These are phyloP conservation scores for Geotrypetes seraphini DNA, from an alignment of 2,797 vertebrate species.

Conservation along the genomic window DNA sequence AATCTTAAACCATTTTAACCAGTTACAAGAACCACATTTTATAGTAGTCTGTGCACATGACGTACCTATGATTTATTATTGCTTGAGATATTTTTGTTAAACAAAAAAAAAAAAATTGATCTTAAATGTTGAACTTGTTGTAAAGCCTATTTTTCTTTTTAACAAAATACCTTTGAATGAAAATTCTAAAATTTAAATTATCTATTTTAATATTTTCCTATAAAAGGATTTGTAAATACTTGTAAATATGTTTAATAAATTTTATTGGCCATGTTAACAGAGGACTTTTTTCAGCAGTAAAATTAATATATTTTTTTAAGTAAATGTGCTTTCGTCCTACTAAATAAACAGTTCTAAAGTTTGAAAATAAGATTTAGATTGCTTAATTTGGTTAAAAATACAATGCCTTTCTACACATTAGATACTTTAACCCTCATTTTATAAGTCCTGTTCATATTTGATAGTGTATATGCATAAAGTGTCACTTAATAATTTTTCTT, in stretches of 20 bases:
- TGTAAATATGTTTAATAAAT: constrained; percentile 99
- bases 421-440: too few relatives aligned
- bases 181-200: constrained; percentile 92
- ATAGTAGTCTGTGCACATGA: constrained; percentile 52
- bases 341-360: too few relatives aligned
- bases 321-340: too few relatives aligned
- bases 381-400: too few relatives aligned
- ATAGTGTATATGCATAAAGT: too few relatives aligned
- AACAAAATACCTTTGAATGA: constrained; percentile 92
- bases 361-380: too few relatives aligned
- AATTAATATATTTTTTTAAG: too few relatives aligned
- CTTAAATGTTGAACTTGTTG: constrained; percentile 69
- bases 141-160: constrained; percentile 84
- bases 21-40: constrained; percentile 59
- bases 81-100: constrained; percentile 61
- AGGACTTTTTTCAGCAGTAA: too few relatives aligned
- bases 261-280: constrained; percentile 93
- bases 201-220: constrained; percentile 99
- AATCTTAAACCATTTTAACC: constrained; percentile 62
- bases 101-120: constrained; percentile 59
- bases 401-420: too few relatives aligned
- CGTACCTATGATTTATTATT: constrained; percentile 41
- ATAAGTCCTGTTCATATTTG: too few relatives aligned
- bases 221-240: constrained; percentile 90
- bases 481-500: too few relatives aligned